Conservation (phyloP, 1,140 invertebrate species). For the Cotesia glomerata region DNA sequence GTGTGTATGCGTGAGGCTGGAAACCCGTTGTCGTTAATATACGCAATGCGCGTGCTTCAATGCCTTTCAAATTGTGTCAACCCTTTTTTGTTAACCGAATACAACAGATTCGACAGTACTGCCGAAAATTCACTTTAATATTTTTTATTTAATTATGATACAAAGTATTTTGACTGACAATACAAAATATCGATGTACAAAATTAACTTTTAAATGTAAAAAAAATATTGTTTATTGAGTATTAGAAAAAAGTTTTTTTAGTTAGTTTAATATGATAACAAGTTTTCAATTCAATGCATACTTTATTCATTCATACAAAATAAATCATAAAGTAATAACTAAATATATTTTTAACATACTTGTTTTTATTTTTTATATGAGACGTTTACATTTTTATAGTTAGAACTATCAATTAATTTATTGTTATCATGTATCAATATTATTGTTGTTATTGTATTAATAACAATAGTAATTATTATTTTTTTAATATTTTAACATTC, state of each 20-base stretch:
- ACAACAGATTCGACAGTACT: no score
- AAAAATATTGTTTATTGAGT: no score
- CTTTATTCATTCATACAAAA: background rate
- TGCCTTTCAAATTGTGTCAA: conserved; percentile 37
- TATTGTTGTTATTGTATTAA: no score
- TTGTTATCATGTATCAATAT: background rate
- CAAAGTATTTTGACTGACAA: no score
- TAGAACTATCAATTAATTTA: background rate
- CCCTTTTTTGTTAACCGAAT: background rate
- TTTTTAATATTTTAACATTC: no score
- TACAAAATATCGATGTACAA: no score
- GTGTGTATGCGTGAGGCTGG: background rate
- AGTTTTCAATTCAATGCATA: background rate
- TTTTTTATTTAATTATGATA: no score
- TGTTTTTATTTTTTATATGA: background rate
- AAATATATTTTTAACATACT: background rate
- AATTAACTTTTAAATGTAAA: no score
- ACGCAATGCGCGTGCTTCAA: conserved; percentile 46
- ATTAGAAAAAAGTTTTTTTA: no score
- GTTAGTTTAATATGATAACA: no score
- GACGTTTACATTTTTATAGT: background rate
- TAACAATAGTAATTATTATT: no score
- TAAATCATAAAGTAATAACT: background rate
- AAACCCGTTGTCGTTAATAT: conserved; percentile 46
- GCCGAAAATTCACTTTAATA: no score